phyloP scores from a whole-genome alignment of 2,113 vertebrate species.

The Microtus richardsoni region DNA sequence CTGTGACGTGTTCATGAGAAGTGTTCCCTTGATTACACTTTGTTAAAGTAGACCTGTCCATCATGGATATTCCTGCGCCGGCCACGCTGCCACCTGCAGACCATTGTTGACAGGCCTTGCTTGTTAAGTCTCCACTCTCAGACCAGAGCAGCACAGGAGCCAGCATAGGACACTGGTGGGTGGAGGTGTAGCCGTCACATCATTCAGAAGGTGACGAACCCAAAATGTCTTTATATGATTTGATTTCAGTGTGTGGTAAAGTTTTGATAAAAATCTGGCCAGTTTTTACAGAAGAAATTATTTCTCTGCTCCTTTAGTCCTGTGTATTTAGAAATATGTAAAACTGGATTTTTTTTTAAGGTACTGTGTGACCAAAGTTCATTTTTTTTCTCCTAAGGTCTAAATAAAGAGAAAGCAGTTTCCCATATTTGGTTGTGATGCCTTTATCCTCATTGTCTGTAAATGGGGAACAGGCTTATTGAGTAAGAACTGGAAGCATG shows the following conservation, averaged over 20 bases:
- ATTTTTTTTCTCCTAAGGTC: slow-evolving; percentile 68
- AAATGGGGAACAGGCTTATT: slow-evolving; percentile 64
- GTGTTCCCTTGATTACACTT: slow-evolving; percentile 62
- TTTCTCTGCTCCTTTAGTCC: slow-evolving; percentile 73
- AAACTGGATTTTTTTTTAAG: slow-evolving; percentile 66
- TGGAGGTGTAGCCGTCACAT: slow-evolving; percentile 1
- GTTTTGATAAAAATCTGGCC: slow-evolving; percentile 74
- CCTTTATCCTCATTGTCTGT: slow-evolving; percentile 71
- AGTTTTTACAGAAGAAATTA: slow-evolving; percentile 74
- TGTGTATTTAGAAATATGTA: slow-evolving; percentile 69
- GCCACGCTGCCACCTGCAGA: slow-evolving; percentile 52
- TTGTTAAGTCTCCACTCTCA: slow-evolving; percentile 66
- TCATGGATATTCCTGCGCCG: slow-evolving; percentile 62
- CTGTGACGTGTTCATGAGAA: slow-evolving; percentile 75
- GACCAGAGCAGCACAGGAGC: slow-evolving; percentile 73
- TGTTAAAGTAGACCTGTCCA: slow-evolving; percentile 63
- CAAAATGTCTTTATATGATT: slow-evolving; percentile 67
- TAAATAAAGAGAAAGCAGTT: slow-evolving; percentile 80
- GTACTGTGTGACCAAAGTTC: slow-evolving; percentile 78
- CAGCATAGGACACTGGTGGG: slow-evolving; percentile 48
- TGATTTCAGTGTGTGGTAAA: slow-evolving; percentile 59
- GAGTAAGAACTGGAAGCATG: slow-evolving; percentile 46
- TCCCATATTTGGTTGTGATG: slow-evolving; percentile 75
- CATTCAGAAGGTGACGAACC: slow-evolving; percentile 56
- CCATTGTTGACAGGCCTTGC: slow-evolving; percentile 59